Evolutionary conservation across 2,113 vertebrate species (phyloP), one percentile per base, ranked within the genome.

Genomic region (Callithrix jacchus): DNA sequence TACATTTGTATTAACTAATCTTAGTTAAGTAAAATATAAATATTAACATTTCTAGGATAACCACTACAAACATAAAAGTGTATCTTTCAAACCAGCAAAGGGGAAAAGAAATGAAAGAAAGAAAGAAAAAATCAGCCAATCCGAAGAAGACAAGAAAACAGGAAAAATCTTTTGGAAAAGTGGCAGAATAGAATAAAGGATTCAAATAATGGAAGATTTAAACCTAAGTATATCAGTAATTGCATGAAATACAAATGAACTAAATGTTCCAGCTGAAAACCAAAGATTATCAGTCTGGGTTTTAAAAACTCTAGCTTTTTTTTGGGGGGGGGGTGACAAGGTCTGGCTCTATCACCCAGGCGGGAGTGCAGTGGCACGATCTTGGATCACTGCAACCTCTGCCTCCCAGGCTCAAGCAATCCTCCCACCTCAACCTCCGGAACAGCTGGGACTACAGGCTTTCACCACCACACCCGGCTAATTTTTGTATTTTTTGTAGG

Each of bases 11-110:
- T 90, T 80, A 93, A 66, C 45, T 81, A 66, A 32, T 66, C 80
- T 81, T 93, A 76, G 14, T 87, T 87, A 81, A 68, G 40, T 86
- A 82, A 74, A 90, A 56, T 90, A 93, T 76, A 25, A 74, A 90
- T 76, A 89, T 86, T 79, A 93, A 56, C 84, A 81, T 89, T 42
- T 74, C 74, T 81, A 89, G 47, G 37, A 74, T 81, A 96, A 70
- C 77, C 47, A 93, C 56, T 87, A 92, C 30, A 92, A 74, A 35
- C 5, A 80, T 64, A 71, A 70, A 76, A 83, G 47, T 56, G 70
- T 89, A 70, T 56, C 68, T 32, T 66, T 61, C 23, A 66, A 68
- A 93, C 47, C 47, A 35, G 47, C 32, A 49, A 35, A 79, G 5
- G 21, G n/a, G 40, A 27, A 35, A 91, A 91, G 17, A 13, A 30